Base-by-base conservation (phyloP, 2,797 vertebrate species). In the Lagocephalus sceleratus region DNA sequence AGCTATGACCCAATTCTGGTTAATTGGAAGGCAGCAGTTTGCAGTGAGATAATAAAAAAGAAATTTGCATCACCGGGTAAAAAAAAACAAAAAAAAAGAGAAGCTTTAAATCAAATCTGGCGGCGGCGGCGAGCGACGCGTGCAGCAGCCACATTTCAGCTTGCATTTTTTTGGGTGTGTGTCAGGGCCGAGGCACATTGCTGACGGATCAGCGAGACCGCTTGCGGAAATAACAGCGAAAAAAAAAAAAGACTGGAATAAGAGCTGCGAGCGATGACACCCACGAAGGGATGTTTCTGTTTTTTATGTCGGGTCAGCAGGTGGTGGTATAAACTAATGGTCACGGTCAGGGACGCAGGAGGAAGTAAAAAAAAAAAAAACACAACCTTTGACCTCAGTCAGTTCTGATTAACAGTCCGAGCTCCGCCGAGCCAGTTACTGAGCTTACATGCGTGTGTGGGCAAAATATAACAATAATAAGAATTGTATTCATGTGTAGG, bases 1-100 rank as follows among this genome's bases (percentile, higher is more conserved):
- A 67, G 62, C 47, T 47, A 48, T 68, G 47, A 65, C 51, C 65
- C 26, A 66, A 52, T 62, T 76, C 49, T 68, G 25, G 6, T 20
- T 56, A 54, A 51, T 47, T n/a, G 35, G 50, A 66, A 58, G 70
- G 56, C 52, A 58, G 40, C 71, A 19, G 47, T 63, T 69, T 60
- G 62, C 51, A 61, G 52, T 47, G n/a, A 57, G 55, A 68, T 44
- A 29, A 58, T 40, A 54, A 47, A 76, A 61, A 7, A 40, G 25
- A 19, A 45, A 67, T 67, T 76, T 60, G 20, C 49, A 58, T 57
- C 56, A 41, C 46, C 45, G 61, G 62, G 66, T 51, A 44, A 62
- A 61, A 21, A 7, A 29, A 35, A 32, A 25, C n/a, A n/a, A 25
- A 7, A 25, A 25, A 25, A 25, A 35, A 35, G 9, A 35, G 12